phyloP scores from a whole-genome alignment of 2,888 invertebrate genomes.

The Meiosimyza decipiens region DNA sequence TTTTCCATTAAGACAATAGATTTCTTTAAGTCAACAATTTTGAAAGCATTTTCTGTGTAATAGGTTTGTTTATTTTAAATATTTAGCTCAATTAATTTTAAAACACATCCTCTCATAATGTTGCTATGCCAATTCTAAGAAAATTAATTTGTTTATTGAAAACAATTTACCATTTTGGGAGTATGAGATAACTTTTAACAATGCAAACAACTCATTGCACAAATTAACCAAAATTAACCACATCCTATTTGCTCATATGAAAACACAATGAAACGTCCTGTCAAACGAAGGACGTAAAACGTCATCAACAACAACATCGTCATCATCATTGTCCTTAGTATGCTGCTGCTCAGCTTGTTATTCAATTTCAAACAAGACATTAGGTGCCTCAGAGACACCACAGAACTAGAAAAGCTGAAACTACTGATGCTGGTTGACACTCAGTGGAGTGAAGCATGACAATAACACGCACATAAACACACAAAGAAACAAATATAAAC shows the following conservation, averaged over 20 bases:
- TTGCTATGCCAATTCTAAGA: too few relatives aligned
- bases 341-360: too few relatives aligned
- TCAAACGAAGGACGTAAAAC: neutral
- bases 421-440: too few relatives aligned
- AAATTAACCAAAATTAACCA: slow-evolving; percentile 30
- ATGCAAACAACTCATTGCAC: slow-evolving; percentile 22
- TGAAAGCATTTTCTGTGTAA: neutral
- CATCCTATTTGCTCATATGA: slow-evolving; percentile 1
- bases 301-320: neutral
- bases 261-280: slow-evolving; percentile 8
- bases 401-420: too few relatives aligned
- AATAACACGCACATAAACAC: neutral
- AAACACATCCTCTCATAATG: neutral
- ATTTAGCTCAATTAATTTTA: neutral
- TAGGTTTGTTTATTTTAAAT: neutral
- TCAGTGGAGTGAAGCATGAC: too few relatives aligned
- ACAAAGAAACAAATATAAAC: neutral
- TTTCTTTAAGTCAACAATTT: neutral
- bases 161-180: neutral
- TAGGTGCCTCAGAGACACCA: neutral
- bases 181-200: too few relatives aligned
- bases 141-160: too few relatives aligned
- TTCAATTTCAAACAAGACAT: too few relatives aligned
- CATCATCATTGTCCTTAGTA: neutral
- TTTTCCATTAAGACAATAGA: neutral